phyloP scores from a whole-genome alignment of 2,113 vertebrate genomes.

The Artemisiospiza belli region DNA sequence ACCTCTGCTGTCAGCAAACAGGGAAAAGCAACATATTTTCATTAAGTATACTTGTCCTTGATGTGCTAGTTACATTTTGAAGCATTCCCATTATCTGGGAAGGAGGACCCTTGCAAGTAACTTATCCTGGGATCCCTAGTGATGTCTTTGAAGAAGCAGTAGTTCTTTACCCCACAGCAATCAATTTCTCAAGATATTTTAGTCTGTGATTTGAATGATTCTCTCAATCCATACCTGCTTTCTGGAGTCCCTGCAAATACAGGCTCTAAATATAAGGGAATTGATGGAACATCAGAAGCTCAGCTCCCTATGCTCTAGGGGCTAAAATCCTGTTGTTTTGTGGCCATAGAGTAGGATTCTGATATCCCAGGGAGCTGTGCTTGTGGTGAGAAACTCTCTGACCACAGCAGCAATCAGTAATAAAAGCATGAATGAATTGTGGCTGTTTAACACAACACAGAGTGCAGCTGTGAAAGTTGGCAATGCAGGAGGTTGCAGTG shows the following conservation, averaged over 20 bases:
- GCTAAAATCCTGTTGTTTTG: background rate
- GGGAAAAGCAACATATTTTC: background rate
- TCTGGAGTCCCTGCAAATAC: background rate
- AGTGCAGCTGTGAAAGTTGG: background rate
- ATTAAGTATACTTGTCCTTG: background rate
- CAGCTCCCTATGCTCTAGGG: background rate
- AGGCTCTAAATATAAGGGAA: background rate
- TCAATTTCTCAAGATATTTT: background rate
- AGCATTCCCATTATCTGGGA: background rate
- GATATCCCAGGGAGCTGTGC: background rate
- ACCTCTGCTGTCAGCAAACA: background rate
- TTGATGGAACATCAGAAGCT: background rate
- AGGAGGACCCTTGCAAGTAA: background rate
- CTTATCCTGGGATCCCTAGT: background rate
- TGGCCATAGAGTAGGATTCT: background rate
- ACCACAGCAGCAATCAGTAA: background rate
- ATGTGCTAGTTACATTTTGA: background rate
- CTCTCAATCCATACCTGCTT: background rate
- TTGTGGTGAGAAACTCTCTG: background rate
- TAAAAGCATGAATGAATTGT: background rate
- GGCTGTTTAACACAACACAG: background rate
- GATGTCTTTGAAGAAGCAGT: background rate
- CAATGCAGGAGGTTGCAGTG: background rate
- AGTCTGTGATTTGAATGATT: background rate
- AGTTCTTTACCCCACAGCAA: background rate